Evolutionary conservation across 1,140 invertebrate genomes (phyloP).

Genomic region (Zaprionus davidi): DNA sequence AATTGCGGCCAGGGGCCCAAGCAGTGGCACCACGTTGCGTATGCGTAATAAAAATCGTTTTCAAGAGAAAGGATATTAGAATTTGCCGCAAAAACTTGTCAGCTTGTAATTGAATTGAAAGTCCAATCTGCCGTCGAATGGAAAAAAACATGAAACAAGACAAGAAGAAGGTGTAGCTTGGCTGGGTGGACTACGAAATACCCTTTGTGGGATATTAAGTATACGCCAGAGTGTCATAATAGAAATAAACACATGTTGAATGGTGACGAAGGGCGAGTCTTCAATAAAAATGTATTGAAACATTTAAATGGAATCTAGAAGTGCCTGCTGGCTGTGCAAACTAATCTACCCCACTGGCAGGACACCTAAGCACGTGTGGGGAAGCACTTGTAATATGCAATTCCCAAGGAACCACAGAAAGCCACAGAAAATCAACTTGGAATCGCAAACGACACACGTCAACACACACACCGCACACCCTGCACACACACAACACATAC

Average conservation of each 20-base stretch:
- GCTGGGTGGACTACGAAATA: background rate
- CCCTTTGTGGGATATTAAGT: background rate
- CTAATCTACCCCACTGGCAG: background rate
- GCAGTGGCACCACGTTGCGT: conserved; percentile 34
- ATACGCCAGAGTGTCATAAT: background rate
- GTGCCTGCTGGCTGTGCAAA: background rate
- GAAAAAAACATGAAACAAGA: conserved; percentile 20
- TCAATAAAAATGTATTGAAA: too few species aligned
- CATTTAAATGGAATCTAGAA: background rate
- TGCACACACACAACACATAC: background rate
- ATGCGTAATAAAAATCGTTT: conserved; percentile 32
- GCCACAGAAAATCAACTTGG: conserved; percentile 34
- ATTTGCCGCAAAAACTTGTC: conserved; percentile 43
- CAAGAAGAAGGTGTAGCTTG: background rate
- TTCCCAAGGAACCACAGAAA: conserved; percentile 23
- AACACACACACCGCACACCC: conserved; percentile 12
- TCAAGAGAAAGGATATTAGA: conserved; percentile 33
- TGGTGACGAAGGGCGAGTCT: too few species aligned
- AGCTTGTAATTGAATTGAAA: conserved; percentile 66
- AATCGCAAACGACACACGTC: conserved; percentile 18
- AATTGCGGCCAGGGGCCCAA: conserved; percentile 49
- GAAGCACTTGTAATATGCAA: conserved; percentile 34
- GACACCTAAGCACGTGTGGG: background rate
- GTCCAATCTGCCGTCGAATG: conserved; percentile 18
- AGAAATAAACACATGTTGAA: too few species aligned